A percentile compares a stretch with the other conserved stretches of the same genome.
phyloP scores from a whole-genome alignment of 1,140 invertebrate genomes.

The Drosophila ohnishii region DNA sequence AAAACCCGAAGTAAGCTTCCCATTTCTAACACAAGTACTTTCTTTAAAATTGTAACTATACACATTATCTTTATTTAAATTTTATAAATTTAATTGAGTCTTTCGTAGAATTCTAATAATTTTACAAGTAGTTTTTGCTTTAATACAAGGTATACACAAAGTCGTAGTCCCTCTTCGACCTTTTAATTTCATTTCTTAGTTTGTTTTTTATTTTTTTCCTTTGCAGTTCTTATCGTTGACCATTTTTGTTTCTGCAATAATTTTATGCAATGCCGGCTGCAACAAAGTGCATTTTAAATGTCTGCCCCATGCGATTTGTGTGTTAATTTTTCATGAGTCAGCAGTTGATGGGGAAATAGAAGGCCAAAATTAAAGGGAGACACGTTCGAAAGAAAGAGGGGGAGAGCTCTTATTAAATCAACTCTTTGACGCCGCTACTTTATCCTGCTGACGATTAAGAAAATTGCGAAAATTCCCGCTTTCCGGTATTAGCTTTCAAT shows the following conservation, averaged over 20 bases:
- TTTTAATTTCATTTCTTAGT: conserved; percentile 1
- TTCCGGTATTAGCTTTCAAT: conserved; percentile 48
- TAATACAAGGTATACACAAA: not conserved
- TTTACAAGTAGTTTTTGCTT: not conserved
- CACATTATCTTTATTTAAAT: too few relatives aligned
- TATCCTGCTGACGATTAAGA: conserved; percentile 16
- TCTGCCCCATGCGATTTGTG: conserved; percentile 57
- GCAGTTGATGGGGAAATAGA: conserved; percentile 20
- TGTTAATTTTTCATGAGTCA: conserved; percentile 70
- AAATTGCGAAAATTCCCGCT: conserved; percentile 18
- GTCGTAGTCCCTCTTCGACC: not conserved
- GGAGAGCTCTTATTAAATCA: conserved; percentile 37
- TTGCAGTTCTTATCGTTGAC: conserved; percentile 40
- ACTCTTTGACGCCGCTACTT: conserved; percentile 16
- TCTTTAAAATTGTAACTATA: too few relatives aligned
- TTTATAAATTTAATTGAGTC: too few relatives aligned
- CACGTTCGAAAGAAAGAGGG: not conserved
- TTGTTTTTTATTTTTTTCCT: not conserved
- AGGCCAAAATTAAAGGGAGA: conserved; percentile 5
- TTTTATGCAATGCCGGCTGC: conserved; percentile 52
- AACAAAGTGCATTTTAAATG: conserved; percentile 80
- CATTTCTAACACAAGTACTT: too few relatives aligned
- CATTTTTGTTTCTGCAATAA: conserved; percentile 58
- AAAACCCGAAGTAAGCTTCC: too few relatives aligned
- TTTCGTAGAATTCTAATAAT: not conserved